Conservation (phyloP, 2,797 vertebrate species). For the Lerista edwardsae region DNA sequence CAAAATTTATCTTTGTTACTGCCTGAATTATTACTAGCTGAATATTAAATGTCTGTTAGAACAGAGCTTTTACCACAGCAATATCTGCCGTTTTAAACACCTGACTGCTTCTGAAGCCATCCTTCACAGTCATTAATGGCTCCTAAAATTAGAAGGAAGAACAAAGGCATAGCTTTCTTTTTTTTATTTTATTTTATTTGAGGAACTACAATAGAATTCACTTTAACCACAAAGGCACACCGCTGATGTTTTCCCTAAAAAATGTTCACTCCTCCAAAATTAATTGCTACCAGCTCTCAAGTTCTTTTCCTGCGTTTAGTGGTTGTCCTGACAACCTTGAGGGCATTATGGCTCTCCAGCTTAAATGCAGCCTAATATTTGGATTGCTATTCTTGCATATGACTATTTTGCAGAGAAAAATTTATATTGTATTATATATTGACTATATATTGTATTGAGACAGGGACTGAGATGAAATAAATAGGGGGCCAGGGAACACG, state of each 20-base stretch:
- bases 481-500: no score
- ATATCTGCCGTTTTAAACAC: not conserved
- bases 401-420: not conserved
- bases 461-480: not conserved
- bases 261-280: not conserved
- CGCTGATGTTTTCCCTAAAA: not conserved
- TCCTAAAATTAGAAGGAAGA: not conserved
- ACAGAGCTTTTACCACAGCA: not conserved
- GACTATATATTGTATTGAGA: not conserved
- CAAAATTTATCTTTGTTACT: not conserved
- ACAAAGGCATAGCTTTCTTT: not conserved
- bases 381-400: not conserved
- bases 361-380: not conserved
- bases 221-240: not conserved
- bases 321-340: not conserved
- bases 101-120: not conserved
- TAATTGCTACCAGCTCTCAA: not conserved
- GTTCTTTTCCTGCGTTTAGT: not conserved
- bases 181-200: no score
- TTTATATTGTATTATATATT: no score
- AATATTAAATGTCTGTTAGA: not conserved
- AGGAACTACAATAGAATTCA: not conserved
- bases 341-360: not conserved
- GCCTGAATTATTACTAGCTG: not conserved
- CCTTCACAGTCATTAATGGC: not conserved